Evolutionary conservation across 1,140 invertebrate species (phyloP), one percentile per base, ranked within the genome.

Genomic region (Lasioglossum baleicum): DNA sequence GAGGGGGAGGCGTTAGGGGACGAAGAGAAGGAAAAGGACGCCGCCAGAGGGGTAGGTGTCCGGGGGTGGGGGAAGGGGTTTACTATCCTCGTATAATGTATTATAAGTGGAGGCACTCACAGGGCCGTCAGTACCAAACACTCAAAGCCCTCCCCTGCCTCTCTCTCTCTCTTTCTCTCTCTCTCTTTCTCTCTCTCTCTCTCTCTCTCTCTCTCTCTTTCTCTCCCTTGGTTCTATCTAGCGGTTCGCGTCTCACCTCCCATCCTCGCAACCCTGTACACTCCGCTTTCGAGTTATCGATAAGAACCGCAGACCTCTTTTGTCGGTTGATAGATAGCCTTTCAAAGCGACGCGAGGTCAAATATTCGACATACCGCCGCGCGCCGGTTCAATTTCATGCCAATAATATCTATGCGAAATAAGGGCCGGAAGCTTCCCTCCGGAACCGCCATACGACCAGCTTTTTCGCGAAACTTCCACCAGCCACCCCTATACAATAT

Each of bases 281-380:
- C 83, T 83, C 81, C 76, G 82, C 82, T 88, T 88, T 85, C 83
- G 87, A 82, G 87, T 87, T 88, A 89, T 89, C 88, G 88, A 90
- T 89, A 88, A 89, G 88, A 87, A 84, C 70, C 87, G 80, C 75
- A 76, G 78, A 82, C 76, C 81, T 85, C 82, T 83, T 89, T 89
- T 89, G 87, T 86, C 73, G 81, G 81, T 81, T 86, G 88, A 89
- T 89, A 89, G 86, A 90, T 90, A 89, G 85, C 85, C 87, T 88
- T 86, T 86, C 80, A 83, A 60, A 81, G 77, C 76, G 87, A 87
- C 81, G 79, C 74, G 80, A 81, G 87, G 87, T 88, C 87, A 88
- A 78, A 87, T 88, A 88, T 87, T 85, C 85, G 87, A 87, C 81
- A 67, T 86, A 70, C 83, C 81, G 51, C 26, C 26, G 26, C 26